Conservation (phyloP, 2,888 invertebrate genomes). For the Noctua janthina region DNA sequence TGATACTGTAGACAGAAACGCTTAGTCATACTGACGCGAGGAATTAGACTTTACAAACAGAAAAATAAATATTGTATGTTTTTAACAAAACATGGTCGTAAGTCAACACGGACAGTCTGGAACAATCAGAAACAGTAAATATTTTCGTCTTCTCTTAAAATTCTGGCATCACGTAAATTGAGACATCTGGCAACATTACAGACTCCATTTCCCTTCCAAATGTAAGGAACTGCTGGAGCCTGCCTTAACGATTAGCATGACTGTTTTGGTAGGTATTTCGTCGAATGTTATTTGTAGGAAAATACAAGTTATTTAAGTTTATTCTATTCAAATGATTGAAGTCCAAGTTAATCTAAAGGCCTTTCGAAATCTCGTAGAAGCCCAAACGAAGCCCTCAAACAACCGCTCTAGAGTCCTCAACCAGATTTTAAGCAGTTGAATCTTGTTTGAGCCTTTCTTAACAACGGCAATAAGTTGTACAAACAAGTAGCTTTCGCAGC, state of each 20-base stretch:
- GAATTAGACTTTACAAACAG: background rate
- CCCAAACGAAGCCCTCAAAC: background rate
- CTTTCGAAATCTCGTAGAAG: background rate
- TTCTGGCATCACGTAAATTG: background rate
- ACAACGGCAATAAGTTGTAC: slow-evolving; percentile 16
- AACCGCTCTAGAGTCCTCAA: slow-evolving; percentile 6
- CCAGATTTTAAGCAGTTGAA: slow-evolving; percentile 6
- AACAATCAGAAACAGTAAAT: slow-evolving; percentile 6
- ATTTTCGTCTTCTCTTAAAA: slow-evolving; percentile 5
- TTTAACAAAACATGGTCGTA: background rate
- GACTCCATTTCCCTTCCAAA: background rate
- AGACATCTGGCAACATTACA: slow-evolving; percentile 3
- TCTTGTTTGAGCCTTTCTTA: slow-evolving; percentile 15
- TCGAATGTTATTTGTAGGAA: slow-evolving; percentile 12
- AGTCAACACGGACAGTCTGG: background rate
- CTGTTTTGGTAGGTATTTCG: background rate
- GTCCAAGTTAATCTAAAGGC: slow-evolving; percentile 8
- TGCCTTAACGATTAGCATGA: background rate
- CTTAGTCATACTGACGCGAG: background rate
- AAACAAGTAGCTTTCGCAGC: slow-evolving; percentile 9
- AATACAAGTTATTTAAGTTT: slow-evolving; percentile 14
- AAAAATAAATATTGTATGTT: background rate
- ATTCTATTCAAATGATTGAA: background rate
- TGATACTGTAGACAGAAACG: background rate
- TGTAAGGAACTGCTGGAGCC: background rate